Base-by-base conservation (phyloP, 1,140 invertebrate genomes). In the Macrotrachela quadricornifera region DNA sequence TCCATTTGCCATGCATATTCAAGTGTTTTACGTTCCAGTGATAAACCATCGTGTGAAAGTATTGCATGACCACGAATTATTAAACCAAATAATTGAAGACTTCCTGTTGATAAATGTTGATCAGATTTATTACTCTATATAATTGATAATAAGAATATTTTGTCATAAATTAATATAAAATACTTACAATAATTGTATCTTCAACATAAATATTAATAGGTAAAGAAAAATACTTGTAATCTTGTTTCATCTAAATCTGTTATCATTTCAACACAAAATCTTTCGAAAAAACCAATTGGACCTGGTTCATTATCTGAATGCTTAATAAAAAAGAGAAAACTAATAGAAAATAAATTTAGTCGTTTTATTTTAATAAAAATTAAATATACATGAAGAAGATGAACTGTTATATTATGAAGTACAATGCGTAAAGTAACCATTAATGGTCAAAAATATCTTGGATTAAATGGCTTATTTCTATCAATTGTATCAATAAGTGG, bases 261-360 rank as follows among this genome's bases (percentile, higher is more conserved):
- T 60, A 87, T 82, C 83, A 96, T 85, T 74, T 95, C 90, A 71
- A 95, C 92, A 6, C 83, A 84, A 59, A 94, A 80, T 57, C 85
- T 74, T 70, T 94, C 87, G 13, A 92, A 73, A 45, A 86, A 73
- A 58, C 91, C 78, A 16, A 85, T 79, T 0, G 88, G 88, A 71
- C 87, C 92, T 0, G 85, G 62, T 4, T 61, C 56, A 49, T 62
- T 63, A 54, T 65, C 63, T 42, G 45, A 45, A 42, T 46, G 18
- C 37, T 45, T 10, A 44, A 18, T 39, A 50, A 51, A 9, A 56
- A 37, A 14, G 38, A 50, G 49, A 9, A 56, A 37, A 14, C n/a
- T n/a, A n/a, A 71, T n/a, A n/a, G n/a, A n/a, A n/a, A n/a, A n/a
- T n/a, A n/a, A n/a, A n/a, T n/a, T n/a, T n/a, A n/a, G n/a, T n/a